These are phyloP conservation scores for Copidosoma floridanum DNA, from an alignment of 1,140 invertebrate genomes.

Conservation along the genomic window DNA sequence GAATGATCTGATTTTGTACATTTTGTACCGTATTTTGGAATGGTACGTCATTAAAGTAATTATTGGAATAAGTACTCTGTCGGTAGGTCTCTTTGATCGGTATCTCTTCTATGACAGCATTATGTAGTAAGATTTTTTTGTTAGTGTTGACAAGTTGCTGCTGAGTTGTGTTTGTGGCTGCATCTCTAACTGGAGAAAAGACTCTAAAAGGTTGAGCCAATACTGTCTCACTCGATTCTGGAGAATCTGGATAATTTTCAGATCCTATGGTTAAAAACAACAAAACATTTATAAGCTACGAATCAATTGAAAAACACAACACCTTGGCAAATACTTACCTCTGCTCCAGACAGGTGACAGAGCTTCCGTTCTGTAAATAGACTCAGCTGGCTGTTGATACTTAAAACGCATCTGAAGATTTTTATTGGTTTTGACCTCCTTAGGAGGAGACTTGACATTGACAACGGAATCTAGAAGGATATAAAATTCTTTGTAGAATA, in stretches of 20 bases:
- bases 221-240: slow-evolving; percentile 54
- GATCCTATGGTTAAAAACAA: slow-evolving; percentile 41
- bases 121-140: slow-evolving; percentile 32
- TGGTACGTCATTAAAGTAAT: slow-evolving; percentile 39
- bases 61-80: slow-evolving; percentile 34
- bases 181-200: slow-evolving; percentile 51
- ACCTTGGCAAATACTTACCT: no score
- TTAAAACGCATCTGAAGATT: slow-evolving; percentile 51
- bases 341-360: slow-evolving; percentile 48
- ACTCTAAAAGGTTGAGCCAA: slow-evolving; percentile 46
- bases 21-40: slow-evolving; percentile 53
- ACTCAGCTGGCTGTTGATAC: slow-evolving; percentile 45
- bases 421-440: slow-evolving; percentile 52
- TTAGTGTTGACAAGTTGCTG: slow-evolving; percentile 33
- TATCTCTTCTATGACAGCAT: slow-evolving; percentile 33
- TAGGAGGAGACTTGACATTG: slow-evolving; percentile 47
- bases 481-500: slow-evolving; percentile 1
- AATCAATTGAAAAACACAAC: neutral
- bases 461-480: slow-evolving; percentile 39
- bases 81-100: slow-evolving; percentile 36
- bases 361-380: slow-evolving; percentile 45
- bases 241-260: slow-evolving; percentile 54
- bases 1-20: slow-evolving; percentile 55
- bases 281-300: neutral
- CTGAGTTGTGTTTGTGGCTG: slow-evolving; percentile 44